Evolutionary conservation across 2,888 invertebrate species (phyloP), one percentile per base, ranked within the genome.

Genomic region (Sphaerophoria taeniata): DNA sequence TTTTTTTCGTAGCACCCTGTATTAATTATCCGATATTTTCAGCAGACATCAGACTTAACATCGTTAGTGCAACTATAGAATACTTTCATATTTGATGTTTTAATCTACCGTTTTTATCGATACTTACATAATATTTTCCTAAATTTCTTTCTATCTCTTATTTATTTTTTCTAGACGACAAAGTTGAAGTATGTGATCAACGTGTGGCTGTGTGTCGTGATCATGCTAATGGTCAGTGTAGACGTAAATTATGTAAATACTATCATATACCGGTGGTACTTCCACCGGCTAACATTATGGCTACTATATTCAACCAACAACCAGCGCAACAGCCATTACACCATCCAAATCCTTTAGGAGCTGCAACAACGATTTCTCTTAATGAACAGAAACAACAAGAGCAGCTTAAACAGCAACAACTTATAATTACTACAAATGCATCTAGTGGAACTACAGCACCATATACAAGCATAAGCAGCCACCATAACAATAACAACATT

Each of bases 191-290:
- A 94, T 96, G 95, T 94, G 97, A 97, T 94, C 96, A 97, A 93
- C 96, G 97, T 93, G 98, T 98, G 94, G 97, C 97, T 93, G 98
- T 98, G 93, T 98, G 98, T 93, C 97, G 98, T 93, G 98, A 98
- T 94, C 97, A 97, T 93, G 97, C 97, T 91, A 97, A 97, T 93
- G 97, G 97, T 93, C 95, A 96, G 93, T 98, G 98, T 93, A 95
- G 96, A 92, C 96, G 98, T 93, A 96, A 97, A 93, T 95, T 96
- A 93, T 98, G 98, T 96, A 98, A 98, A 95, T 98, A 97, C 95
- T 98, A 98, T 95, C 98, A 98, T 95, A 97, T 98, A 95, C 97
- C 98, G 91, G 95, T 97, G 93, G 95, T 95, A 92, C 93, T 97
- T 94, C 97, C 97, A 91, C 96, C 97, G 91, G 97, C 97, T 91